phyloP scores from a whole-genome alignment of 2,113 vertebrate genomes.

The Aix galericulata region DNA sequence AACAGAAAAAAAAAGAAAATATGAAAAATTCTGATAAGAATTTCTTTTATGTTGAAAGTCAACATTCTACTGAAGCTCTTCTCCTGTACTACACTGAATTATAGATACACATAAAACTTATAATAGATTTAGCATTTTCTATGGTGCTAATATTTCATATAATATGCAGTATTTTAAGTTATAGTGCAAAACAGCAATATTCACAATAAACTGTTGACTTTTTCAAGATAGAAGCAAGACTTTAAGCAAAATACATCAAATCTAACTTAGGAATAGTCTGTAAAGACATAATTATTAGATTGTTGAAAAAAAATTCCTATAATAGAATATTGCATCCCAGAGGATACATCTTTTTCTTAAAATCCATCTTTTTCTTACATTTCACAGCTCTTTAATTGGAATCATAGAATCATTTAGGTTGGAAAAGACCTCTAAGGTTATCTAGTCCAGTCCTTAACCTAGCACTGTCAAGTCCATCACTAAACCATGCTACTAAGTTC shows the following conservation, averaged over 20 bases:
- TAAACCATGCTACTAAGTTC: too few relatives aligned
- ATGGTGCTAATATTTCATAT: not conserved
- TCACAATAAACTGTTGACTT: not conserved
- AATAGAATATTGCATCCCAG: not conserved
- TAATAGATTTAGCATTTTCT: not conserved
- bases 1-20: not conserved
- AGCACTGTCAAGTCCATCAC: too few relatives aligned
- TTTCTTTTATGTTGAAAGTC: not conserved
- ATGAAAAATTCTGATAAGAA: not conserved
- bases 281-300: not conserved
- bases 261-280: not conserved
- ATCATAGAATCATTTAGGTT: too few relatives aligned
- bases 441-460: too few relatives aligned
- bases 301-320: not conserved
- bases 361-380: not conserved
- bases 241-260: not conserved
- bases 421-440: too few relatives aligned
- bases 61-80: not conserved
- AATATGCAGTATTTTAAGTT: not conserved
- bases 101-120: not conserved
- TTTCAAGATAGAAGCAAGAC: not conserved
- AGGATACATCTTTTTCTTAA: not conserved
- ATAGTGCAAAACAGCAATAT: not conserved
- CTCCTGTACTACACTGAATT: not conserved
- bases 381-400: not conserved